Conservation (phyloP, 2,797 vertebrate species). For the Intellagama lesueurii region DNA sequence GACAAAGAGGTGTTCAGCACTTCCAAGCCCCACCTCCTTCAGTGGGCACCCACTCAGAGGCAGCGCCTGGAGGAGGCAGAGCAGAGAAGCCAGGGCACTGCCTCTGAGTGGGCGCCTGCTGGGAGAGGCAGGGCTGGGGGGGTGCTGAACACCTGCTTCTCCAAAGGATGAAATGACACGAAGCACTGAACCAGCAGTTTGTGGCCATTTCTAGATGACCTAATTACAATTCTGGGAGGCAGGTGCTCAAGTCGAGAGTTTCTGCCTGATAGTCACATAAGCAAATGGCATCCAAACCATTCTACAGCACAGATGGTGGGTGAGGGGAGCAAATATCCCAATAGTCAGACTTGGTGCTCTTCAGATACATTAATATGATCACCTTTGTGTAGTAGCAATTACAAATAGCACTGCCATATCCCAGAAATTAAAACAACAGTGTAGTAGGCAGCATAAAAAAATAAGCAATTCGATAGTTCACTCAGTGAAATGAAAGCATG, state of each 20-base stretch:
- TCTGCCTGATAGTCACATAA: background rate
- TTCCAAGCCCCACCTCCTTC: no score
- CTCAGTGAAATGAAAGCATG: background rate
- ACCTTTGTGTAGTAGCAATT: background rate
- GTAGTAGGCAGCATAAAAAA: background rate
- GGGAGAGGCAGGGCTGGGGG: no score
- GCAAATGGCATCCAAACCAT: background rate
- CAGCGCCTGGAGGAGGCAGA: no score
- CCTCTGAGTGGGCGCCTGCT: no score
- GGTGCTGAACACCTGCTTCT: no score
- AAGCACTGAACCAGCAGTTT: no score
- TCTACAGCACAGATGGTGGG: background rate
- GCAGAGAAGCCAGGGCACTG: no score
- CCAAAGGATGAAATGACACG: no score
- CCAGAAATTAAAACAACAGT: background rate
- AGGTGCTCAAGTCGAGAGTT: background rate
- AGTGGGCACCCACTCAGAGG: no score
- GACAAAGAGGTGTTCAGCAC: no score
- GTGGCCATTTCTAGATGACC: no score
- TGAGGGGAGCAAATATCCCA: background rate
- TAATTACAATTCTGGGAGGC: background rate
- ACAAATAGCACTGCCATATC: background rate
- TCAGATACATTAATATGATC: background rate
- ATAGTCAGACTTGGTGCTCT: no score
- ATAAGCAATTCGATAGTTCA: background rate